Evolutionary conservation across 2,888 invertebrate species (phyloP), one percentile per base, ranked within the genome.

Genomic region (Autographa pulchrina): DNA sequence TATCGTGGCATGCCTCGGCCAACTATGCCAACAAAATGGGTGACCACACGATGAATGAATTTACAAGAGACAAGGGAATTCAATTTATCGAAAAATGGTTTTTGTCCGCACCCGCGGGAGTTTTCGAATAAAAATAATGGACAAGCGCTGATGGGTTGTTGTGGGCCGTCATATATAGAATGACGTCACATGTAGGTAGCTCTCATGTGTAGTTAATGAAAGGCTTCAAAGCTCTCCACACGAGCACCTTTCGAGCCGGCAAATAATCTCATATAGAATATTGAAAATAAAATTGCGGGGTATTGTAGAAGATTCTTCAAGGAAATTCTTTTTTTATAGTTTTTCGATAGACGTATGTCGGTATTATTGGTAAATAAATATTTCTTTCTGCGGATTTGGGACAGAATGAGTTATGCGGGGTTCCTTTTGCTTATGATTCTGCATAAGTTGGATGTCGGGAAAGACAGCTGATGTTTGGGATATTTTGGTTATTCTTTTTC

Each of bases 41-140:
- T 68, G 65, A 83, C 85, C 84, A 72, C 84, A 78, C 80, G 76
- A 76, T 85, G 79, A 87, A 87, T 86, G 84, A 84, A 84, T 88
- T 85, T 85, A 80, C 81, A 73, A 72, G 78, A 83, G 83, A 86
- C 88, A 86, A 83, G 79, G 72, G 77, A 86, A 87, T 85, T 85
- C 88, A 88, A 87, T 89, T 89, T 86, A 86, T 83, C 80, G 85
- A 85, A 86, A 87, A 86, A 88, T 83, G 77, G 84, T 81, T 87
- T 85, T 86, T 77, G 77, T 70, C 11, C 65, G 67, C 63, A 63
- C 69, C 75, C 65, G 75, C 72, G 74, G 75, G 77, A 80, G 74
- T 68, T 80, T 84, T 74, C 75, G 77, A 85, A 83, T 81, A 83
- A 87, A 88, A 86, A 81, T 88, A 88, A 86, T 83, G 83, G 83